Conservation (phyloP, 2,113 vertebrate genomes). For the Noctilio leporinus region DNA sequence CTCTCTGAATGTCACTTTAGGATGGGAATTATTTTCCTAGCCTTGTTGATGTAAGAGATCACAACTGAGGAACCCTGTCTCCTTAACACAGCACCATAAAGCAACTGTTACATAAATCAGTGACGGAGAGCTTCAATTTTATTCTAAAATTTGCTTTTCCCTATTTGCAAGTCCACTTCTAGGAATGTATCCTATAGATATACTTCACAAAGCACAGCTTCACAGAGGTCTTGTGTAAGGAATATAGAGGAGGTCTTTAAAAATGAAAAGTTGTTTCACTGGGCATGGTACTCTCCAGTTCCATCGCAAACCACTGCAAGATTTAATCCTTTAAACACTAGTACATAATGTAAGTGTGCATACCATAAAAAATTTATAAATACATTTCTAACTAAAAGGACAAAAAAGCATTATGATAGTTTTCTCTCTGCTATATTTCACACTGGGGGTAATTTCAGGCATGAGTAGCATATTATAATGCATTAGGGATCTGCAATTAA, state of each 20-base stretch:
- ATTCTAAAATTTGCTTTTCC: neutral
- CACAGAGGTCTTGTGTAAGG: neutral
- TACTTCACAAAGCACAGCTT: neutral
- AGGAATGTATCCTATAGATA: neutral
- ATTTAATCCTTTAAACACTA: neutral
- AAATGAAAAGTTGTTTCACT: no score
- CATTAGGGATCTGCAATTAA: neutral
- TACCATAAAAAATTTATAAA: neutral
- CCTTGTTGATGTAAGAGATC: neutral
- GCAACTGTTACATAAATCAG: neutral
- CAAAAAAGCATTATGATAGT: neutral
- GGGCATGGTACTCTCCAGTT: no score
- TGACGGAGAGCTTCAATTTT: neutral
- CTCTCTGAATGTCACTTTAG: neutral
- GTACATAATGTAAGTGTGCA: neutral
- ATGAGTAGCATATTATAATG: neutral
- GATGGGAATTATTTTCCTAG: neutral
- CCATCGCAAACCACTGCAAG: no score
- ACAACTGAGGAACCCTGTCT: neutral
- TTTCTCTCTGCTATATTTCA: neutral
- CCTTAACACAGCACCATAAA: neutral
- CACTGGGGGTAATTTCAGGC: neutral
- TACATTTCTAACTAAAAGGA: neutral
- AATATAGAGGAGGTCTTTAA: neutral
- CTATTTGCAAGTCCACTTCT: neutral